A percentile compares a stretch with the other conserved stretches of the same genome.
Conservation (phyloP, 2,113 vertebrate genomes). For the Callaeas wilsoni region DNA sequence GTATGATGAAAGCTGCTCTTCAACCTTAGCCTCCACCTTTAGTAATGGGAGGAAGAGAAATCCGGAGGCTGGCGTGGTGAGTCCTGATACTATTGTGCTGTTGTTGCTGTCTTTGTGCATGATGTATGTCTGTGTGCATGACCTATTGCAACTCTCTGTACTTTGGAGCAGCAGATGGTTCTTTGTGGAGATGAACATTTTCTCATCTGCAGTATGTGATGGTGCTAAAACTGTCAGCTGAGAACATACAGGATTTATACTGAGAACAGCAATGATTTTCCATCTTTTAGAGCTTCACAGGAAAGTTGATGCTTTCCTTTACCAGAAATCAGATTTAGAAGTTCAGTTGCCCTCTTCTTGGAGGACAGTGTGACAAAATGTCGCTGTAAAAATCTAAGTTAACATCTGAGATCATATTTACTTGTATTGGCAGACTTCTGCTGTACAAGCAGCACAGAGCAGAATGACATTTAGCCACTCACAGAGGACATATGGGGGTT, state of each 20-base stretch:
- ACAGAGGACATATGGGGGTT: background rate
- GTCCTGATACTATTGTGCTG: conserved; percentile 37
- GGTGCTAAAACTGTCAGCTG: background rate
- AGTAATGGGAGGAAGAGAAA: conserved; percentile 98
- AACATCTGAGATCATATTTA: background rate
- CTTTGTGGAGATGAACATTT: background rate
- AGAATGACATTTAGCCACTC: background rate
- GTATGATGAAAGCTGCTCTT: conserved; percentile 98
- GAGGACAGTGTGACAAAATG: background rate
- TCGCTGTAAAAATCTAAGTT: background rate
- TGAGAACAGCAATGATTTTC: background rate
- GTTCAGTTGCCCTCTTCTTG: background rate
- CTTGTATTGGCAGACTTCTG: background rate
- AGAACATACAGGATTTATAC: background rate
- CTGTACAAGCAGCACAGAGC: background rate
- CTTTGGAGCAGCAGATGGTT: background rate
- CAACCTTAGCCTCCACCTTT: conserved; percentile 95
- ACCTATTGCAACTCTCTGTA: background rate
- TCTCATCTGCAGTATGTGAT: background rate
- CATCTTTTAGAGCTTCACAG: background rate
- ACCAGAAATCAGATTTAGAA: background rate
- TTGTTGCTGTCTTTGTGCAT: background rate
- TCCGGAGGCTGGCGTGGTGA: conserved; percentile 95
- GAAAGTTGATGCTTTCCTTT: background rate
- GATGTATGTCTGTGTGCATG: background rate